These are phyloP conservation scores for Spizaetus ornatus DNA, from an alignment of 2,113 vertebrate species.

Conservation along the genomic window DNA sequence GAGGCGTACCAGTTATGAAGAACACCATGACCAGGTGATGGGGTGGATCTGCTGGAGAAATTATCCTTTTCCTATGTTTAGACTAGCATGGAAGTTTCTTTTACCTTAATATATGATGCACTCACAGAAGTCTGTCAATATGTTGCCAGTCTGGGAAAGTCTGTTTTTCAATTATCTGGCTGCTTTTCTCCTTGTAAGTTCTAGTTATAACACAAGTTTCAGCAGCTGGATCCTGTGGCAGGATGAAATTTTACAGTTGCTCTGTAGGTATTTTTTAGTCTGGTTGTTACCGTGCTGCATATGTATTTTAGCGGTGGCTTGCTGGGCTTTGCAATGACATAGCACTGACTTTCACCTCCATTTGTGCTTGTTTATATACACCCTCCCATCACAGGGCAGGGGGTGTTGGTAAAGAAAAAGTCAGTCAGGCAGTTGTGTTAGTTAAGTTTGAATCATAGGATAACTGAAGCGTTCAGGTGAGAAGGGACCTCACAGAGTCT, in stretches of 20 bases:
- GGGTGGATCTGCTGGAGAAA: background rate
- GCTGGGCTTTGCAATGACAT: background rate
- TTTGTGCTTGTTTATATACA: background rate
- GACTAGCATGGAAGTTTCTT: background rate
- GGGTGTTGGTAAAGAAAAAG: background rate
- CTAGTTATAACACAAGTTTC: background rate
- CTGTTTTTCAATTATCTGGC: background rate
- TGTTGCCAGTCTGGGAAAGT: background rate
- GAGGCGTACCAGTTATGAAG: background rate
- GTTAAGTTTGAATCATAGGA: background rate
- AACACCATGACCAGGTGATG: background rate
- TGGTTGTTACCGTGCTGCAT: background rate
- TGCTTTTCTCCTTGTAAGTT: background rate
- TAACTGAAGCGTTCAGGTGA: background rate
- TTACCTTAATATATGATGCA: background rate
- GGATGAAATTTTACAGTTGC: background rate
- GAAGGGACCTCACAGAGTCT: background rate
- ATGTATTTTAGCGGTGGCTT: background rate
- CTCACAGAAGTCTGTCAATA: background rate
- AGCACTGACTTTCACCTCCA: background rate
- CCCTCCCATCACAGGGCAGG: background rate
- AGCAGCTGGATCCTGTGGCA: background rate
- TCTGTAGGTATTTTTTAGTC: background rate
- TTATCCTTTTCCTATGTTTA: background rate
- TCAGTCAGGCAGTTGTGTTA: background rate